Conservation (phyloP, 2,888 invertebrate genomes). For the Cartodere bifasciata region DNA sequence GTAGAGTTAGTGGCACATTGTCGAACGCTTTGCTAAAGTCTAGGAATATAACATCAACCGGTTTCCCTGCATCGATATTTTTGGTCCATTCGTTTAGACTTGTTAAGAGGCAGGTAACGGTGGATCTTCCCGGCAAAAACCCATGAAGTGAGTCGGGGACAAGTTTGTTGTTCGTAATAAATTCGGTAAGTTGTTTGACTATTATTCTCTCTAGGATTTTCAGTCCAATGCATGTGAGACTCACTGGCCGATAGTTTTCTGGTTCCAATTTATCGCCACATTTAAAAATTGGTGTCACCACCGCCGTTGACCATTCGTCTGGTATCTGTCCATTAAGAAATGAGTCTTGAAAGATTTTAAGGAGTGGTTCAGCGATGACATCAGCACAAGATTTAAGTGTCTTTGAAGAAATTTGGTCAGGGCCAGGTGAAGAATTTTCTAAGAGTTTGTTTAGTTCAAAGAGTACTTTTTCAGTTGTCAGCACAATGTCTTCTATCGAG, state of each 20-base stretch:
- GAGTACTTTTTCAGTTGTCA: too few species aligned
- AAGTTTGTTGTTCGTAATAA: slow-evolving; percentile 1
- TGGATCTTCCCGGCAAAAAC: slow-evolving; percentile 1
- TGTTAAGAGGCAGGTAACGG: slow-evolving; percentile 1
- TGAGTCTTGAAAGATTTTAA: slow-evolving; percentile 2
- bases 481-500: too few species aligned
- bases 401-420: slow-evolving; percentile 4
- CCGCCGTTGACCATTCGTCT: slow-evolving; percentile 2
- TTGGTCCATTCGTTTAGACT: slow-evolving; percentile 1
- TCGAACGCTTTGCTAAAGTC: slow-evolving; percentile 2
- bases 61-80: slow-evolving; percentile 2
- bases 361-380: slow-evolving; percentile 3
- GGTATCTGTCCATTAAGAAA: slow-evolving; percentile 2
- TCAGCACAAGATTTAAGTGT: slow-evolving; percentile 2
- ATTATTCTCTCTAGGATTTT: slow-evolving; percentile 4
- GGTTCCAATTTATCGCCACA: slow-evolving; percentile 3
- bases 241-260: slow-evolving; percentile 4
- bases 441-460: too few species aligned
- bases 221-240: slow-evolving; percentile 1
- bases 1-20: slow-evolving; percentile 1
- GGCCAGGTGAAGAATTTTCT: too few species aligned
- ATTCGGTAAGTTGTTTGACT: slow-evolving; percentile 2
- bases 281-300: slow-evolving; percentile 3
- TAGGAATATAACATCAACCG: slow-evolving; percentile 3
- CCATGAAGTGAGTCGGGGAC: slow-evolving; percentile 3